A percentile compares a stretch with the other conserved stretches of the same genome.
These are phyloP conservation scores for Trichomycterus rosablanca DNA, from an alignment of 2,113 vertebrate genomes.

Conservation along the genomic window DNA sequence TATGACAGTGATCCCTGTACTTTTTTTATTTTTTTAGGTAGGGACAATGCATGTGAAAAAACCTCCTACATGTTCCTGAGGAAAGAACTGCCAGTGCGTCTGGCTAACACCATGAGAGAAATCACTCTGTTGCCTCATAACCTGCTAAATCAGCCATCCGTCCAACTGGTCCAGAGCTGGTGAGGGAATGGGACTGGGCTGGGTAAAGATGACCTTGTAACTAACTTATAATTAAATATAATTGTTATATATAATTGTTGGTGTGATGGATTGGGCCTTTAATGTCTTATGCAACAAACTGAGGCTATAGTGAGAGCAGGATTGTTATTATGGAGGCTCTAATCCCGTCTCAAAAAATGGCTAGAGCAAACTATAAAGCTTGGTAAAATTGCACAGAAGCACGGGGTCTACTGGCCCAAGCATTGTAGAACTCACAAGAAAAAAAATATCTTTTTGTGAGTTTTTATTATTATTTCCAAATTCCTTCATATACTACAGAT, in stretches of 20 bases:
- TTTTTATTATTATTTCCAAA: too few species aligned
- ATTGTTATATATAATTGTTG: neutral
- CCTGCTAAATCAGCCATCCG: conserved; percentile 75
- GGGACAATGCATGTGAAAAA: conserved; percentile 81
- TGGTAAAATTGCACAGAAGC: too few species aligned
- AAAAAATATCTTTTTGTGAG: too few species aligned
- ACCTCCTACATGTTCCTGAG: conserved; percentile 80
- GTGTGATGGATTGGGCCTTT: too few species aligned
- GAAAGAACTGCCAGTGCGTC: conserved; percentile 79
- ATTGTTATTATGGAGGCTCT: too few species aligned
- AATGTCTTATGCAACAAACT: too few species aligned
- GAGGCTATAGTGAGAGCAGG: too few species aligned
- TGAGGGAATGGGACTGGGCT: conserved; percentile 70
- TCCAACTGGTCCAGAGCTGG: conserved; percentile 80
- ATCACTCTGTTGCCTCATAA: conserved; percentile 81
- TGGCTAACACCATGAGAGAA: conserved; percentile 85
- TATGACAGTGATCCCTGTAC: neutral
- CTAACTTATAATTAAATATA: neutral
- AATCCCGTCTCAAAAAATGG: too few species aligned
- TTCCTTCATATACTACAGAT: too few species aligned
- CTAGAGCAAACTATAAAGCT: too few species aligned
- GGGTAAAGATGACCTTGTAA: conserved; percentile 73
- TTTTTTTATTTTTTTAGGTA: conserved; percentile 57
- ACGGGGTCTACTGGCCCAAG: too few species aligned
- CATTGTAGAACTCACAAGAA: too few species aligned